These are phyloP conservation scores for Leiothrix lutea DNA, from an alignment of 2,113 vertebrate genomes.

Conservation along the genomic window DNA sequence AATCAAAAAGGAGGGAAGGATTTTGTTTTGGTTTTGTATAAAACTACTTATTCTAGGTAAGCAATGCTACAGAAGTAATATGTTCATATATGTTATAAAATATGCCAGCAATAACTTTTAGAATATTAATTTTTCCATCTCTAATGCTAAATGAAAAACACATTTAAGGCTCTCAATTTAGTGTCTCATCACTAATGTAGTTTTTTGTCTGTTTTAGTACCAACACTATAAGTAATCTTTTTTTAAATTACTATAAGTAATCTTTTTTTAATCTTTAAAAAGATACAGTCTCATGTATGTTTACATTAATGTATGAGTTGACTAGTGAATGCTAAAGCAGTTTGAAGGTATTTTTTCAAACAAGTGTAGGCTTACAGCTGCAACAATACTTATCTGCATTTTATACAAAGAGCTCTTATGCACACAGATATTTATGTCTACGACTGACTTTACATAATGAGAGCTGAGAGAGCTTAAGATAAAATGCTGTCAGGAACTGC, in stretches of 20 bases:
- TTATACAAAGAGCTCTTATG: neutral
- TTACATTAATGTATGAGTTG: neutral
- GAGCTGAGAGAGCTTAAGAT: neutral
- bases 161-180: neutral
- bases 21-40: neutral
- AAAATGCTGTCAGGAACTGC: neutral
- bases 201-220: neutral
- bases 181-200: neutral
- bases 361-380: accelerated
- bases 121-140: neutral
- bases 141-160: neutral
- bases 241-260: too few species aligned
- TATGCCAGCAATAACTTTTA: neutral
- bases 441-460: neutral
- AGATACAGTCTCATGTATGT: neutral
- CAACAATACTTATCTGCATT: neutral
- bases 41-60: neutral
- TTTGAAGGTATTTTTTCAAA: neutral
- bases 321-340: neutral
- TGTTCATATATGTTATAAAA: neutral
- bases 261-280: neutral
- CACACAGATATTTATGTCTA: neutral
- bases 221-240: neutral
- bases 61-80: neutral
- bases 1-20: neutral